Evolutionary conservation across 2,113 vertebrate genomes (phyloP), one percentile per base, ranked within the genome.

Genomic region (Bujurquina vittata): DNA sequence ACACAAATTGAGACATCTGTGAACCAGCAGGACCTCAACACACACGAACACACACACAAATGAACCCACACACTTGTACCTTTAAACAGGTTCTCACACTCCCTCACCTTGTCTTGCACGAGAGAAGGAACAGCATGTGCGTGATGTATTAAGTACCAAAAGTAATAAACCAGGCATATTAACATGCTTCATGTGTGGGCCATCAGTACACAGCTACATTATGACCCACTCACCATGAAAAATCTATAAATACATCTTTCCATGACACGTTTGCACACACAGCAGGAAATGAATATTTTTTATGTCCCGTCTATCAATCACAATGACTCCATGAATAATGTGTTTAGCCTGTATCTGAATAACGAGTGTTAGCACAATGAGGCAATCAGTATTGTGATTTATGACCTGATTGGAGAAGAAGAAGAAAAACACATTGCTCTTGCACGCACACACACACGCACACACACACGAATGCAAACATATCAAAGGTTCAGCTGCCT

Each of bases 1-100:
- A 57, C 31, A 80, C 46, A 78, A 80, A 78, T 5, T 49, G 35
- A 75, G 83, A 75, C 86, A 84, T 90, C 86, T 90, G 89, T 84
- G 80, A 73, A 69, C 17, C 83, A 86, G 86, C 86, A 86, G 74
- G 88, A 81, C 15, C 22, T 23, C 43, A 55, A n/a, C 18, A 60
- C 29, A 61, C 59, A 55, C 35, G 56, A 54, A 22, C 4, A 61
- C 54, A 75, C 4, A 61, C 54, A 67, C 61, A 22, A 63, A 58
- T 23, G 29, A 2, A 67, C 75, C 61, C 43, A 69, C 80, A 79
- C 65, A 52, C 77, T 26, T 23, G 3, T 40, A 20, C 15, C 15
- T 46, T 75, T 75, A 7, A 10, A 35, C 43, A 74, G 6, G 63
- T 52, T 57, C 31, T 55, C 49, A 29, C 55, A 0, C 22, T 65